A percentile compares a stretch with the other conserved stretches of the same genome.
phyloP scores from a whole-genome alignment of 2,797 vertebrate species.

The Aplochiton taeniatus region DNA sequence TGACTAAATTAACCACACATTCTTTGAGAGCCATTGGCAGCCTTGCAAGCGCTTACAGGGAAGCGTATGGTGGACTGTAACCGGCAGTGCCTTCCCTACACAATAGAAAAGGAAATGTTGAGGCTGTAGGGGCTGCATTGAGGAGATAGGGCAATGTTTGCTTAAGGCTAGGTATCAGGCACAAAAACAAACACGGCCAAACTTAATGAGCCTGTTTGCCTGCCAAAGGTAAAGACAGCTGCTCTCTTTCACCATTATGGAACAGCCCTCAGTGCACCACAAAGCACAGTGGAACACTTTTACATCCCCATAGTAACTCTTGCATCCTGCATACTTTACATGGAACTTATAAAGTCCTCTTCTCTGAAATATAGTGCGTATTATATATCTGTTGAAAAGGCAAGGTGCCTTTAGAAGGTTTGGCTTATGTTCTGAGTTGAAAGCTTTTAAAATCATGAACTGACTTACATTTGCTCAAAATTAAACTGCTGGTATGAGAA shows the following conservation, averaged over 20 bases:
- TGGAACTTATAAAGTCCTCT: constrained; percentile 64
- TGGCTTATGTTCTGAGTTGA: constrained; percentile 36
- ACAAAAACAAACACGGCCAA: constrained; percentile 78
- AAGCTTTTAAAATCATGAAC: constrained; percentile 51
- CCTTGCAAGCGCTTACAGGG: constrained; percentile 39
- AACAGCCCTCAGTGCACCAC: constrained; percentile 43
- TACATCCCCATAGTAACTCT: constrained; percentile 70
- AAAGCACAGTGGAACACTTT: constrained; percentile 52
- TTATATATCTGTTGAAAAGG: constrained; percentile 59
- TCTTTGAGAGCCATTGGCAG: constrained; percentile 64
- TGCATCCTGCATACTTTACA: constrained; percentile 61
- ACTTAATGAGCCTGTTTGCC: constrained; percentile 79
- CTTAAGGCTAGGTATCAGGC: constrained; percentile 76
- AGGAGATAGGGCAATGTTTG: constrained; percentile 76
- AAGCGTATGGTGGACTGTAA: constrained; percentile 34
- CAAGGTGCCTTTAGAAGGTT: constrained; percentile 50
- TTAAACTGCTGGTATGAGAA: constrained; percentile 50
- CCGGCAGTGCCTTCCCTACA: constrained; percentile 56
- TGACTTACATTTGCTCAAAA: constrained; percentile 42
- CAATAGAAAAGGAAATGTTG: constrained; percentile 74
- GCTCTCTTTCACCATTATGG: constrained; percentile 73
- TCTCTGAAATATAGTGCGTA: constrained; percentile 63
- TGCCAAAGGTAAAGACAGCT: constrained; percentile 82
- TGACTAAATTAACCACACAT: constrained; percentile 73
- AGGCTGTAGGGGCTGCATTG: constrained; percentile 66